A percentile compares a stretch with the other conserved stretches of the same genome.
These are phyloP conservation scores for Halisarca cf. caerulea DNA, from an alignment of 37 sponge, comb jelly and placozoan species.

Conservation along the genomic window DNA sequence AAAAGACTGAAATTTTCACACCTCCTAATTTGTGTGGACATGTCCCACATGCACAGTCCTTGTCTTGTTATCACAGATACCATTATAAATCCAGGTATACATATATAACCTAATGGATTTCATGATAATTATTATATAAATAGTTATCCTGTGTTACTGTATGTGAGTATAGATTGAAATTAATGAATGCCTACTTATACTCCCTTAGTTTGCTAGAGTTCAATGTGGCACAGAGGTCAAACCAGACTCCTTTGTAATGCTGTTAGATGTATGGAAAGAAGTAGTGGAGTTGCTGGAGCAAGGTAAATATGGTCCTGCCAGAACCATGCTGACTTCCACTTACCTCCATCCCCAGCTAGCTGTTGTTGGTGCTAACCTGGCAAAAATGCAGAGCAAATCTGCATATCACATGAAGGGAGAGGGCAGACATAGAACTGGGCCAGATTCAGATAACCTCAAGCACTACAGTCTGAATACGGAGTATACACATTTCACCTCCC, in stretches of 20 bases:
- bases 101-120: too few species aligned
- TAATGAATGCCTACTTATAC: too few species aligned
- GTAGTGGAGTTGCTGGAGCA: neutral
- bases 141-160: too few species aligned
- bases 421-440: neutral
- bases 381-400: neutral
- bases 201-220: too few species aligned
- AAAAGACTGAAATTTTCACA: too few species aligned
- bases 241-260: neutral
- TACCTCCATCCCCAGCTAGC: slow-evolving; percentile 54
- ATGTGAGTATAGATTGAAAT: too few species aligned
- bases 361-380: neutral
- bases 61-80: too few species aligned
- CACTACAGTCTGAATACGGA: slow-evolving; percentile 41
- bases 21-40: too few species aligned
- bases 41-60: too few species aligned
- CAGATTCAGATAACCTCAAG: neutral
- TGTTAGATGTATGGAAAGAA: neutral
- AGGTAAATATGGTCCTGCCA: neutral
- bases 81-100: too few species aligned
- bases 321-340: slow-evolving; percentile 18
- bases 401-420: slow-evolving; percentile 11
- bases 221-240: too few species aligned
- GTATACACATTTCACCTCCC: slow-evolving; percentile 75
- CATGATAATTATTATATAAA: too few species aligned